phyloP scores from a whole-genome alignment of 2,797 vertebrate species.

The Streptopelia turtur region DNA sequence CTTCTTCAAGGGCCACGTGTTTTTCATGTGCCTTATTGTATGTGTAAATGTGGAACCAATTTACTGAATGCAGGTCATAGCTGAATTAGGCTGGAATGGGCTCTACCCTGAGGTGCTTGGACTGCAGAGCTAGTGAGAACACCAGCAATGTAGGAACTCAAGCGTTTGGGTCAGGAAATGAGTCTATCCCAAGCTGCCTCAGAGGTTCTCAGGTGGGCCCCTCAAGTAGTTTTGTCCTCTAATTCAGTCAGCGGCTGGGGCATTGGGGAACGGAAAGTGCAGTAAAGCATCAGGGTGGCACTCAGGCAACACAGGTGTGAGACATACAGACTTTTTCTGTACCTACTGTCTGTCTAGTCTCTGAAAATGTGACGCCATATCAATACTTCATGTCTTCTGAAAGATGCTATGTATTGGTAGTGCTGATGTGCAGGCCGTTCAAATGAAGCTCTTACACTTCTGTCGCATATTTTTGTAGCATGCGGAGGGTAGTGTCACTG shows the following conservation, averaged over 20 bases:
- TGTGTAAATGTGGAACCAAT: background rate
- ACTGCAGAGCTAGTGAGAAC: rapidly evolving
- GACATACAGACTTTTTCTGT: background rate
- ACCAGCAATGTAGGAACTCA: background rate
- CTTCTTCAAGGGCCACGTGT: background rate
- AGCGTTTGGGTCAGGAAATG: background rate
- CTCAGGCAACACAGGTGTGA: background rate
- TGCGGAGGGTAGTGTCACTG: rapidly evolving
- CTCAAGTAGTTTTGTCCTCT: background rate
- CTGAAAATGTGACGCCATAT: background rate
- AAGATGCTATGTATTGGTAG: background rate
- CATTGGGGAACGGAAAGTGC: background rate
- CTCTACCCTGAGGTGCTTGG: rapidly evolving
- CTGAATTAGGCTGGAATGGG: background rate
- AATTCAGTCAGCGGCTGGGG: background rate
- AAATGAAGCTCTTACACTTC: background rate
- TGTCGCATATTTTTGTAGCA: rapidly evolving
- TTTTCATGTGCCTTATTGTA: background rate
- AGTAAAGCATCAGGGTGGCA: background rate
- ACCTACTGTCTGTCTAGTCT: background rate
- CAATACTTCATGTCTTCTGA: background rate
- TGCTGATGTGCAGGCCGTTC: background rate
- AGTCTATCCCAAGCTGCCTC: background rate
- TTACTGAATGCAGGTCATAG: background rate
- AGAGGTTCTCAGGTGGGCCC: background rate